phyloP scores from a whole-genome alignment of 2,888 invertebrate species.

The Drosophila hamatofila region DNA sequence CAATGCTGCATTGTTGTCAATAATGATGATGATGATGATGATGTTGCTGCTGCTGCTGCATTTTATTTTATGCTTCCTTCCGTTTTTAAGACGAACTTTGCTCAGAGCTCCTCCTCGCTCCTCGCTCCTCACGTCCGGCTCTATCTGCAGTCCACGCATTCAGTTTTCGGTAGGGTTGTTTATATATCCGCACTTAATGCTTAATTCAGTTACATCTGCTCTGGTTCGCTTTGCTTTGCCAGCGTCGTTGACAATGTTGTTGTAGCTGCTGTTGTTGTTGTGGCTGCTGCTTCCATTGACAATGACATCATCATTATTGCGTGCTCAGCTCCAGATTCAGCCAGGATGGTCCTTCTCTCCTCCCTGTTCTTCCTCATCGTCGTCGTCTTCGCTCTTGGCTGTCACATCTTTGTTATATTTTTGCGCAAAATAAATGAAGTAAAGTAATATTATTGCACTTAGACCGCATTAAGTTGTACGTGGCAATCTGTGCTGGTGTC shows the following conservation, averaged over 20 bases:
- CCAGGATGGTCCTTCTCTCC: slow-evolving; percentile 19
- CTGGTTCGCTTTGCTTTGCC: slow-evolving; percentile 29
- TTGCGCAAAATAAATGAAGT: slow-evolving; percentile 83
- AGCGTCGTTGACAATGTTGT: slow-evolving; percentile 37
- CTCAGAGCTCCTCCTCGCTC: slow-evolving; percentile 1
- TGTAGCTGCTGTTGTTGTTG: slow-evolving; percentile 44
- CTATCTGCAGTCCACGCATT: slow-evolving; percentile 48
- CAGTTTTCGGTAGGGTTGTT: slow-evolving; percentile 77
- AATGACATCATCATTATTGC: slow-evolving; percentile 84
- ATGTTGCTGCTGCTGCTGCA: slow-evolving; percentile 51
- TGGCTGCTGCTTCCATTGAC: slow-evolving; percentile 73
- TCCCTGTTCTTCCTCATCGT: slow-evolving; percentile 12
- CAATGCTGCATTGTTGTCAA: slow-evolving; percentile 36
- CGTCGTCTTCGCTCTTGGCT: slow-evolving; percentile 44
- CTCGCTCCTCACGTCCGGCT: background rate
- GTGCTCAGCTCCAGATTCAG: slow-evolving; percentile 58
- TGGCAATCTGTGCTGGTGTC: slow-evolving; percentile 75
- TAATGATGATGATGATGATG: slow-evolving; percentile 37
- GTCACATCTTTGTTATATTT: slow-evolving; percentile 82
- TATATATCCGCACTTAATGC: slow-evolving; percentile 82
- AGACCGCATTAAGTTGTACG: slow-evolving; percentile 83
- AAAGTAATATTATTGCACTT: slow-evolving; percentile 83
- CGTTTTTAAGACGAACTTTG: slow-evolving; percentile 64
- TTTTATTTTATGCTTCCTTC: slow-evolving; percentile 82
- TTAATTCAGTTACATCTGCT: slow-evolving; percentile 81